Evolutionary conservation across 2,888 invertebrate genomes (phyloP).

Genomic region (Eristalinus aeneus): DNA sequence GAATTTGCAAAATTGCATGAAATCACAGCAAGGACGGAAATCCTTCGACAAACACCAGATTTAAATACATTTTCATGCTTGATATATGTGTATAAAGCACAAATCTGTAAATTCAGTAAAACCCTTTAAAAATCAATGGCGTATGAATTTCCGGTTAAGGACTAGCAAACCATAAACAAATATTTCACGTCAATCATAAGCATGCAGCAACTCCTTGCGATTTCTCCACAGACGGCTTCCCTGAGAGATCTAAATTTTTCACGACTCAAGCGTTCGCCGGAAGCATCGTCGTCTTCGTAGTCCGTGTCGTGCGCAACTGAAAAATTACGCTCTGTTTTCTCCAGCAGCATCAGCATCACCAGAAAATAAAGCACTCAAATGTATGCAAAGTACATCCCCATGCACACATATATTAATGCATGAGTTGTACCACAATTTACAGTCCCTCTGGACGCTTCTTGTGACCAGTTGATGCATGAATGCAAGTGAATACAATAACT

Average conservation of each 20-base stretch:
- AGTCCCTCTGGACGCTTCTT: constrained; percentile 17
- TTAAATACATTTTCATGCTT: too few species aligned
- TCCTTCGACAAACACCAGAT: too few species aligned
- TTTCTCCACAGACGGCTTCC: background rate
- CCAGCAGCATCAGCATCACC: background rate
- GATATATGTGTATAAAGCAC: too few species aligned
- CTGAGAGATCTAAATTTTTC: constrained; percentile 13
- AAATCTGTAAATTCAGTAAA: background rate
- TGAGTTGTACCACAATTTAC: background rate
- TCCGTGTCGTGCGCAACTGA: background rate
- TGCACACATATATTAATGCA: background rate
- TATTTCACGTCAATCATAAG: background rate
- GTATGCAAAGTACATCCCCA: background rate
- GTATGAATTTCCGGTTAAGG: background rate
- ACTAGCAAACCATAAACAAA: background rate
- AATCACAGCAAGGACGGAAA: too few species aligned
- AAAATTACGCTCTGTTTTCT: background rate
- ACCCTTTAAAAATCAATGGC: background rate
- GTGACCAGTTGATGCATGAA: constrained; percentile 54
- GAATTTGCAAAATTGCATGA: too few species aligned
- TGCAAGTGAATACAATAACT: constrained; percentile 15
- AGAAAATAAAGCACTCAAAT: constrained; percentile 17
- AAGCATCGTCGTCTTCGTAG: background rate
- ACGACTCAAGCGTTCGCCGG: constrained; percentile 20
- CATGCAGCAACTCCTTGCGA: background rate